Evolutionary conservation across 37 sponge, comb jelly and placozoan genomes (phyloP), one percentile per base, ranked within the genome.

Genomic region (Haliclona indistincta): DNA sequence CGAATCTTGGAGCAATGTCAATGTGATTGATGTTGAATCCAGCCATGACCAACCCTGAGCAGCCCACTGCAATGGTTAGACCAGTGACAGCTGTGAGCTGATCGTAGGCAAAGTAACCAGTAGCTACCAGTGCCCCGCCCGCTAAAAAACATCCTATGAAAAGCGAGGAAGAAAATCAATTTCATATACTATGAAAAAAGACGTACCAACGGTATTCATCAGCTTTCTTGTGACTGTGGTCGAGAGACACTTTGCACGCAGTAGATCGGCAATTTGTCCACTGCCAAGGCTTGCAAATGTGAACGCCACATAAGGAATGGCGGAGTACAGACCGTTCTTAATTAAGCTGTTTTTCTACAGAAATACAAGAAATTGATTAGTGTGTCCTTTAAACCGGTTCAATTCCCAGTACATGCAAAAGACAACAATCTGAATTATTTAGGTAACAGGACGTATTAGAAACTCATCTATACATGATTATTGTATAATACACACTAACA

Each of bases 1-100:
- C 86, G 53, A 68, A 86, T 17, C 54, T 49, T 42, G 97, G 94
- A 44, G 94, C 94, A 67, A 93, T 89, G 70, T 93, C 94, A 56
- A 96, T 55, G 43, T 93, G 88, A 56, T 86, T 93, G 52, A 75
- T 66, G 56, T 52, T 80, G 63, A 71, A 84, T 13, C 94, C 97
- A 15, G 88, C 81, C 26, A 76, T 3, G 2, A 54, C 68, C 56
- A 82, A 19, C 1, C 93, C 91, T 7, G 32, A 63, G 3, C 33
- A 43, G 0, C 82, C 88, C 20, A 93, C 83, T 3, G 81, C 82
- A 7, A 93, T 8, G 19, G 82, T 56, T 42, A 96, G 83, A 39
- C 83, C 75, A 30, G 72, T 2, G 6, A 92, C 68, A n/a, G 93
- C 80, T 8, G 26, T 55, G 23, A 75, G 40, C 2, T 52, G 38